Base-by-base conservation (phyloP, 2,888 invertebrate species). In the Venustoraphidia nigricollis region DNA sequence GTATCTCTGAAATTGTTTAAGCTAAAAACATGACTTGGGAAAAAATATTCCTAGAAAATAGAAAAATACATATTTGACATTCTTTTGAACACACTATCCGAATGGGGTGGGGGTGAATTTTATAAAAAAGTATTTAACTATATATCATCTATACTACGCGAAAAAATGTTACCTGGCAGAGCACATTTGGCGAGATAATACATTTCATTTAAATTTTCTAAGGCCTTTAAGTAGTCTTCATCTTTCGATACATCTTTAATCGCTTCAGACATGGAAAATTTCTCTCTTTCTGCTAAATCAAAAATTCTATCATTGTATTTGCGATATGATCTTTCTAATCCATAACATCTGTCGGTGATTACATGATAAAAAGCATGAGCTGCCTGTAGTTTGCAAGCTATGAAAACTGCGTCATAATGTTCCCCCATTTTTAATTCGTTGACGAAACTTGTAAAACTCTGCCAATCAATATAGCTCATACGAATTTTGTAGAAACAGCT, bases 101-200 rank as follows among this genome's bases (percentile, higher is more conserved):
- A n/a, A n/a, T n/a, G n/a, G n/a, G n/a, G n/a, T n/a, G n/a, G n/a
- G n/a, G n/a, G n/a, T n/a, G n/a, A n/a, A n/a, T n/a, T n/a, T n/a
- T n/a, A n/a, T n/a, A n/a, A n/a, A n/a, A n/a, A n/a, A n/a, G n/a
- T n/a, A n/a, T n/a, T n/a, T n/a, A n/a, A n/a, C n/a, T n/a, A n/a
- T n/a, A n/a, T n/a, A n/a, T n/a, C n/a, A n/a, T n/a, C n/a, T n/a
- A n/a, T n/a, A n/a, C n/a, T n/a, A n/a, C n/a, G n/a, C n/a, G n/a
- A n/a, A n/a, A n/a, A n/a, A n/a, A n/a, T n/a, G n/a, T n/a, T 44
- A 44, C 44, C 44, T 44, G 44, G 44, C 9, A 44, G 35, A 34
- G 35, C 44, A 8, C 34, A 44, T 44, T 44, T 44, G 13, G 27
- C 44, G 34, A 27, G 13, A 10, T 44, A 44, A 44, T 44, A 44